These are phyloP conservation scores for Plodia interpunctella DNA, from an alignment of 1,140 invertebrate species.

Conservation along the genomic window DNA sequence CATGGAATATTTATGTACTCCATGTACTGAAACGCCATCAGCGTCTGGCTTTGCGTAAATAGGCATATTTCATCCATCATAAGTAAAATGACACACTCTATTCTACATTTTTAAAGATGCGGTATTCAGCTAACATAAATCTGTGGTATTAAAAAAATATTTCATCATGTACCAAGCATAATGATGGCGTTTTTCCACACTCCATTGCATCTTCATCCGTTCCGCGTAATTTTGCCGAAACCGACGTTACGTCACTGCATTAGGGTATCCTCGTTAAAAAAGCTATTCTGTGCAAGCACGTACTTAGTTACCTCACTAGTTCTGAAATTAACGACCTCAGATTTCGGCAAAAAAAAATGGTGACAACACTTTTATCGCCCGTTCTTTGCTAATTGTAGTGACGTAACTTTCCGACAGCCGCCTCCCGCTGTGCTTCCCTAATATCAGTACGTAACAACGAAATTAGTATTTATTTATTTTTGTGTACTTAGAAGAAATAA, in stretches of 20 bases:
- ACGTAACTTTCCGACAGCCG: neutral
- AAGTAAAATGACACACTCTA: no score
- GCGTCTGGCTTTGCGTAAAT: no score
- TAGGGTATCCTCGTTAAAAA: constrained; percentile 47
- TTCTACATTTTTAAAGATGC: no score
- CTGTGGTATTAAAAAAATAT: no score
- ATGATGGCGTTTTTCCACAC: constrained; percentile 32
- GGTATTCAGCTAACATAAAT: neutral
- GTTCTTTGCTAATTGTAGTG: neutral
- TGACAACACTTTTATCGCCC: neutral
- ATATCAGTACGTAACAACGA: neutral
- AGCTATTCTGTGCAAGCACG: constrained; percentile 33
- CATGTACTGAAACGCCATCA: no score
- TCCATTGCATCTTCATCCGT: constrained; percentile 48
- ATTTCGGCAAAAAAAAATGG: constrained; percentile 13
- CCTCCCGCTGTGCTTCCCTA: neutral
- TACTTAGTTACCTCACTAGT: constrained; percentile 47
- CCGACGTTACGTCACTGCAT: constrained; percentile 47
- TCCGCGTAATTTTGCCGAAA: constrained; percentile 60
- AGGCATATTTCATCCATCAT: no score
- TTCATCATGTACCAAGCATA: neutral
- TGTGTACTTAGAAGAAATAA: no score
- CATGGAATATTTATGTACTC: no score
- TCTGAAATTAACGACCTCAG: constrained; percentile 38
- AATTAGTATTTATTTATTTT: no score